These are phyloP conservation scores for Asteroscopus sphinx DNA, from an alignment of 2,888 invertebrate species.

Conservation along the genomic window DNA sequence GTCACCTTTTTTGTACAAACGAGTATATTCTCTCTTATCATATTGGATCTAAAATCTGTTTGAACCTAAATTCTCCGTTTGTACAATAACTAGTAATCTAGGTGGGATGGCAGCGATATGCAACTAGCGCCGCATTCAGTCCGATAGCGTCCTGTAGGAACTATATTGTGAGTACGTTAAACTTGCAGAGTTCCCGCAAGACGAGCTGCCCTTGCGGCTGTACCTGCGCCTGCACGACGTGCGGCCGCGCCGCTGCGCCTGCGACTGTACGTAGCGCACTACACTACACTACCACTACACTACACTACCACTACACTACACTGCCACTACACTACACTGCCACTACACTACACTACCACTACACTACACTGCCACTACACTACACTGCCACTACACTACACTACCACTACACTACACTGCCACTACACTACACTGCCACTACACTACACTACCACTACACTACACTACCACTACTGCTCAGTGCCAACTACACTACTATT, in stretches of 20 bases:
- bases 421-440: no score
- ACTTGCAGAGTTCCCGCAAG: constrained; percentile 64
- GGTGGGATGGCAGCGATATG: not conserved
- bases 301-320: no score
- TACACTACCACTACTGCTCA: no score
- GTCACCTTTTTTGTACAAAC: not conserved
- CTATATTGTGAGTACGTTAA: not conserved
- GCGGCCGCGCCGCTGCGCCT: constrained; percentile 53
- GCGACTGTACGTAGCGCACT: constrained; percentile 52
- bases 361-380: no score
- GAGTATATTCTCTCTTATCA: not conserved
- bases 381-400: no score
- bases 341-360: no score
- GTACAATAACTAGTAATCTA: not conserved
- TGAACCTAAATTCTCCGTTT: not conserved
- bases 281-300: no score
- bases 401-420: no score
- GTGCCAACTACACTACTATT: no score
- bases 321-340: no score
- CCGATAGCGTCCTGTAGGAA: not conserved
- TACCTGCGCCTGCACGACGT: constrained; percentile 72
- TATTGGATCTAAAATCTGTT: not conserved
- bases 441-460: no score
- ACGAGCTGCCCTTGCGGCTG: constrained; percentile 73
- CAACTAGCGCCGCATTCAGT: not conserved